phyloP scores from a whole-genome alignment of 2,113 vertebrate species.

The Conger conger region DNA sequence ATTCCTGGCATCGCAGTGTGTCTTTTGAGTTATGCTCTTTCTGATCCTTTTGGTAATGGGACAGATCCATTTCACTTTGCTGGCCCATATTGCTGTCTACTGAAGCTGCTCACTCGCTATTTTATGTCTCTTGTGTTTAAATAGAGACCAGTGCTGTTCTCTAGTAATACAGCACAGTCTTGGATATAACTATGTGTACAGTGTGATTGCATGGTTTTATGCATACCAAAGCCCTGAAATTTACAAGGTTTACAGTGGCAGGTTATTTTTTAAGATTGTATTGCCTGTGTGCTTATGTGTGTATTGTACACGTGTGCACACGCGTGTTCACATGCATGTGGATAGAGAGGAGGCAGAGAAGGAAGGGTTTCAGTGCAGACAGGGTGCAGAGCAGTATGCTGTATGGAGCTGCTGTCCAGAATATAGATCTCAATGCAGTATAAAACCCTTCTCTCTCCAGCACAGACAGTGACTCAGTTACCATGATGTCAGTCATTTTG shows the following conservation, averaged over 20 bases:
- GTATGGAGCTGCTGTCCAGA: constrained; percentile 2
- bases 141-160: background rate
- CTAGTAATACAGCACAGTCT: background rate
- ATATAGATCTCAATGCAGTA: background rate
- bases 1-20: background rate
- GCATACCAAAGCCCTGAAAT: background rate
- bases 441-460: background rate
- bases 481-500: background rate
- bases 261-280: background rate
- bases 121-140: background rate
- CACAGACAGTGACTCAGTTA: background rate
- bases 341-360: background rate
- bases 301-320: background rate
- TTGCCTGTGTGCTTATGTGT: too few species aligned
- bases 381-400: background rate
- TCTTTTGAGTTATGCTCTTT: background rate
- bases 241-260: too few species aligned
- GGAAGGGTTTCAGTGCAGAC: background rate
- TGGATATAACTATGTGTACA: background rate
- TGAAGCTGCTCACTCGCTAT: background rate
- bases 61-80: background rate
- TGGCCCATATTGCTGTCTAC: background rate
- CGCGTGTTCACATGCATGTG: background rate
- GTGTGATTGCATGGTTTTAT: background rate
- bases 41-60: background rate